A percentile compares a stretch with the other conserved stretches of the same genome.
phyloP scores from a whole-genome alignment of 2,113 vertebrate species.

The Ceratotherium simum region DNA sequence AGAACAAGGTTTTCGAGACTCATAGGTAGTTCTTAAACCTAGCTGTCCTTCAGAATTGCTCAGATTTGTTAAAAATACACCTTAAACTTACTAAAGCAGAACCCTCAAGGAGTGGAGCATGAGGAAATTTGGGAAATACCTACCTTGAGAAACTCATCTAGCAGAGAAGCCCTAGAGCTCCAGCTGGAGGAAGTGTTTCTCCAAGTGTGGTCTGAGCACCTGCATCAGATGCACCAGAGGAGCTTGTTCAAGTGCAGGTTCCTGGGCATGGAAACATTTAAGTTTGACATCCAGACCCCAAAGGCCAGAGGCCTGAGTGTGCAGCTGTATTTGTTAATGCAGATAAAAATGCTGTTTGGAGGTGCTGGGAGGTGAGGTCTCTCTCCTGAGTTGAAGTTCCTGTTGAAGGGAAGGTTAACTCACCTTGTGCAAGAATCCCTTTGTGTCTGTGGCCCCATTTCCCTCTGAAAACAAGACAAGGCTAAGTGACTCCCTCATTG shows the following conservation, averaged over 20 bases:
- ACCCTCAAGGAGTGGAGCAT: background rate
- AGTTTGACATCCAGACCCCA: background rate
- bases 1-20: slow-evolving; percentile 37
- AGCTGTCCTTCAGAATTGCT: slow-evolving; percentile 4
- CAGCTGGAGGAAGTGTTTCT: background rate
- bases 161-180: background rate
- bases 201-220: background rate
- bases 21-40: slow-evolving; percentile 16
- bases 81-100: slow-evolving; percentile 8
- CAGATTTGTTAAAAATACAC: slow-evolving; percentile 37
- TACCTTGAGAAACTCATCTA: background rate
- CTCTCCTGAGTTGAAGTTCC: background rate
- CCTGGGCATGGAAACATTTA: background rate
- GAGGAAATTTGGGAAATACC: background rate
- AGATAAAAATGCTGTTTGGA: background rate
- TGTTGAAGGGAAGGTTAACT: background rate
- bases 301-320: background rate
- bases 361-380: background rate
- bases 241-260: background rate
- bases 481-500: background rate
- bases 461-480: background rate
- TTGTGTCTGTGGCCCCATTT: background rate
- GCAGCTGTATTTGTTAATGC: background rate
- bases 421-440: background rate
- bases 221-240: background rate